Evolutionary conservation across 2,888 invertebrate genomes (phyloP), one percentile per base, ranked within the genome.

Genomic region (Scaptomyza flava): DNA sequence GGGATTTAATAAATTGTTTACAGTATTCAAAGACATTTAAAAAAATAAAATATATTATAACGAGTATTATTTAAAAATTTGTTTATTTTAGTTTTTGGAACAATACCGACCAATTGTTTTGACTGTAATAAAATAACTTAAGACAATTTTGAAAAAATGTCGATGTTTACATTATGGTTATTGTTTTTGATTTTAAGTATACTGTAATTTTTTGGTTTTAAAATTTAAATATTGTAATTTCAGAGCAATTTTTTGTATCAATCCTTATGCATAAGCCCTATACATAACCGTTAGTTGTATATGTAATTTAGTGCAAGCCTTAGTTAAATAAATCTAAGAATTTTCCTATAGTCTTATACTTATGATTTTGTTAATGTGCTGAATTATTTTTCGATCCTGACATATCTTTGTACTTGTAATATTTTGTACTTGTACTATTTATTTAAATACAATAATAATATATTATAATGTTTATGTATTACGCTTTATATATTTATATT

Each of bases 401-500:
- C 43, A 59, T 69, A 36, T n/a, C 47, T 74, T 68, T 46, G 34
- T 53, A 20, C 48, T 12, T 33, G 33, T 52, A 46, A 58, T 60
- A 60, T 8, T 51, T 38, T 63, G 54, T 72, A 60, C 17, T 17
- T 68, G 45, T 66, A 53, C 12, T 33, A 38, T 77, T 34, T 41
- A 46, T 72, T 27, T 3, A 38, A 8, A 60, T 17, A 23, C 11
- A 42, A 60, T 33, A 36, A 62, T 41, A 47, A 66, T 57, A 63
- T 58, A 61, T 17, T 41, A 79, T 76, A 81, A 87, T 87, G 79
- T 81, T 78, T 87, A 81, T 75, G 87, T 75, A 85, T 82, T 89
- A 81, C 82, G 89, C 79, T 77, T 87, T 84, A 77, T 84, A 77
- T 82, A 76, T 87, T 89, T 79, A 87, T 82, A 66, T 89, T 87